Evolutionary conservation across 2,797 vertebrate genomes (phyloP), one percentile per base, ranked within the genome.

Genomic region (Sorex maritimensis): DNA sequence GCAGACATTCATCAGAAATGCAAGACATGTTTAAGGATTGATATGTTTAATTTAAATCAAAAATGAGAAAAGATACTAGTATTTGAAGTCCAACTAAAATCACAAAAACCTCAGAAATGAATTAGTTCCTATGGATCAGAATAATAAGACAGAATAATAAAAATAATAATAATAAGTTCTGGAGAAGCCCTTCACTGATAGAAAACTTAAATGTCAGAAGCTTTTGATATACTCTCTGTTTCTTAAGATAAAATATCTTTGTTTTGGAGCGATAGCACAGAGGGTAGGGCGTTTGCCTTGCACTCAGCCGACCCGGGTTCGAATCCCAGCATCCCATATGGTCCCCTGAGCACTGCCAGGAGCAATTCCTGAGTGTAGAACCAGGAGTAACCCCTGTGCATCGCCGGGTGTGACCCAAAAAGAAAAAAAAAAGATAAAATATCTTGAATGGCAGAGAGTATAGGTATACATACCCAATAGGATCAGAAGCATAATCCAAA

Each of bases 211-310:
- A 72, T 38, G 78, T 61, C 19, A 23, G 21, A 61, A 61, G 58
- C 58, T 61, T 61, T 61, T 4, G 58, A 61, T 61, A 61, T 34
- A 77, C 19, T 69, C 52, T 72, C 49, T 41, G 21, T 52, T 75
- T 81, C 65, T 93, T 90, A 93, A 74, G 19, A 58, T 85, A 77
- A 87, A 95, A 41, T 55, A 79, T 4, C 58, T 84, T 80, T 78
- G 34, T n/a, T n/a, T n/a, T 34, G 34, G 34, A 34, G 34, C 34
- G 34, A 34, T 34, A 34, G 34, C 34, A 34, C 34, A 34, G 34
- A 34, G 34, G 34, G 34, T 34, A 34, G 34, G 34, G 34, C 34
- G 34, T 34, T 34, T 34, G 34, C 34, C 34, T 34, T 34, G 34
- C 34, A 34, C 34, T 34, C 34, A 34, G 34, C 34, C 34, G 34